A percentile compares a stretch with the other conserved stretches of the same genome.
These are phyloP conservation scores for Erethizon dorsatum DNA, from an alignment of 2,797 vertebrate species.

Conservation along the genomic window DNA sequence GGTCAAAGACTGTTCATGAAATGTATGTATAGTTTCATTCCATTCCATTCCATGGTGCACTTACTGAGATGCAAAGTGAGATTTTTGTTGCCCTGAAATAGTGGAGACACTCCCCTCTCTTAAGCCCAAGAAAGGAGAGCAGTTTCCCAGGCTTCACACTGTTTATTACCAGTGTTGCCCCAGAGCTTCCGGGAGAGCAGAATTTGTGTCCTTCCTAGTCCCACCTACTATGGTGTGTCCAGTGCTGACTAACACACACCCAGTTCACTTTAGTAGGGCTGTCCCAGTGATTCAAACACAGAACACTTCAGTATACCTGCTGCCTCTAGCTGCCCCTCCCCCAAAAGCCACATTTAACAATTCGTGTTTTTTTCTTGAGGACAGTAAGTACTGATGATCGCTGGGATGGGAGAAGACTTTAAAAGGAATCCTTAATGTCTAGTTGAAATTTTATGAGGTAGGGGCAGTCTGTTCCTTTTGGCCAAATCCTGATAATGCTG, in stretches of 20 bases:
- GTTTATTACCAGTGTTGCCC: background rate
- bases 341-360: background rate
- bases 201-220: background rate
- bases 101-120: background rate
- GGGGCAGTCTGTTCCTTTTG: background rate
- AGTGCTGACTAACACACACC: rapidly evolving
- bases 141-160: background rate
- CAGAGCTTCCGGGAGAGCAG: background rate
- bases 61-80: background rate
- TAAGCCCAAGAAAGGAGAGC: background rate
- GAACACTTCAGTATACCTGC: background rate
- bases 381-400: background rate
- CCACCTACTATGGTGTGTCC: rapidly evolving
- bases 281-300: background rate
- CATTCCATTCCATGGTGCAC: background rate
- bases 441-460: conserved; percentile 18
- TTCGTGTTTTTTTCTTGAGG: background rate
- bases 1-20: conserved; percentile 26
- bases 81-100: background rate
- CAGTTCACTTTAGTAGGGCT: background rate
- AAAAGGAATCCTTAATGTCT: conserved; percentile 7
- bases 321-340: background rate
- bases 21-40: background rate
- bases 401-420: background rate
- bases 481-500: background rate